A percentile compares a stretch with the other conserved stretches of the same genome.
phyloP scores from a whole-genome alignment of 2,797 vertebrate genomes.

The Chaetodon trifasciatus region DNA sequence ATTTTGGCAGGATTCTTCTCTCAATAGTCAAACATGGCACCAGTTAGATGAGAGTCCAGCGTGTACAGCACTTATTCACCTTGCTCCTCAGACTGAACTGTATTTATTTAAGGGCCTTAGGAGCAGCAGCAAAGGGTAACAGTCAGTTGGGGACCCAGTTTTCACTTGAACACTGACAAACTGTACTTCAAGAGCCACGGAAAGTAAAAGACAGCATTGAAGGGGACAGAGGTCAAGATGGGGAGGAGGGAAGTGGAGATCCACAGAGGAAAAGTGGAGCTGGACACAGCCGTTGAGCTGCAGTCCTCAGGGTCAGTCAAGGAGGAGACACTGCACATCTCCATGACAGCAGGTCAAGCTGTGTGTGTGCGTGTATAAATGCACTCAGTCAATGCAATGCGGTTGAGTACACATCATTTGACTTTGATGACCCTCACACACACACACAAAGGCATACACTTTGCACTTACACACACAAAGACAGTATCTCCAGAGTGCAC shows the following conservation, averaged over 20 bases:
- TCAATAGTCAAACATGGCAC: not conserved
- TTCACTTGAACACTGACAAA: conserved; percentile 23
- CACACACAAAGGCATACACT: conserved; percentile 12
- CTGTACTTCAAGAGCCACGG: conserved; percentile 2
- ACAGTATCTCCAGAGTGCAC: conserved; percentile 21
- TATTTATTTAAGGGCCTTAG: not conserved
- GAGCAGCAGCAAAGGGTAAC: not conserved
- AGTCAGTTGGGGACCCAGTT: conserved; percentile 15
- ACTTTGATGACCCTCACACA: conserved; percentile 37
- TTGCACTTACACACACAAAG: conserved; percentile 7
- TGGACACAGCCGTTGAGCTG: conserved; percentile 50
- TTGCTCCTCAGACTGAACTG: not conserved
- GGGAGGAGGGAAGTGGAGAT: not conserved
- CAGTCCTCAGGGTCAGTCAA: conserved; percentile 55
- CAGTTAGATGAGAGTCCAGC: not conserved
- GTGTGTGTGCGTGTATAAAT: conserved; percentile 7
- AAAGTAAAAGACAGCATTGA: conserved; percentile 27
- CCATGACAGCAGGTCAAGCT: conserved; percentile 60
- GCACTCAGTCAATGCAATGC: conserved; percentile 35
- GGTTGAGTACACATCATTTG: conserved; percentile 60
- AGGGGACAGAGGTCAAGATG: conserved; percentile 16
- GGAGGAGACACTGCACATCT: conserved; percentile 49
- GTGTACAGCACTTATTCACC: too few species aligned
- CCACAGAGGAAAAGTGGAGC: conserved; percentile 18
- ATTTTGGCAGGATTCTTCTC: not conserved